Evolutionary conservation across 2,888 invertebrate species (phyloP).

Genomic region (Pseudanteris insignis): DNA sequence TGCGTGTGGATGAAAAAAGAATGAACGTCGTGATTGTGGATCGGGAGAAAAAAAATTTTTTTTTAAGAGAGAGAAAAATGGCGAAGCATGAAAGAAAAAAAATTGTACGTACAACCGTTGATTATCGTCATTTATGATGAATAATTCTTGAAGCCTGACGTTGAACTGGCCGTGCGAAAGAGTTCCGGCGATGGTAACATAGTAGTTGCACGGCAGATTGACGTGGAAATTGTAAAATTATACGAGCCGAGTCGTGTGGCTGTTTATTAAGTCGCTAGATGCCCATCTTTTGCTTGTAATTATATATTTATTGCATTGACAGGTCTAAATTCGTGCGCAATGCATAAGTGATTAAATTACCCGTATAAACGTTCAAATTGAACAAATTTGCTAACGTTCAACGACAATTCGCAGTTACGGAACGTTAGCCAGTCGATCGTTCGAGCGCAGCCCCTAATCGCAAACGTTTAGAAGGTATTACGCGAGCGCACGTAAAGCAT

Average conservation of each 20-base stretch:
- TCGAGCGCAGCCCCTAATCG: too few species aligned
- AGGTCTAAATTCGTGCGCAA: constrained; percentile 15
- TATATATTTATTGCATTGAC: constrained; percentile 25
- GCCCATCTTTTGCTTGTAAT: constrained; percentile 25
- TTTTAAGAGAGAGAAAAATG: too few species aligned
- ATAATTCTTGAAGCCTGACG: constrained; percentile 14
- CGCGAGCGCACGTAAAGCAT: too few species aligned
- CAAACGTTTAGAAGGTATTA: too few species aligned
- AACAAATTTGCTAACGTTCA: too few species aligned
- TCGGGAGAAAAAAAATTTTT: too few species aligned
- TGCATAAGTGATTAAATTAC: constrained; percentile 22
- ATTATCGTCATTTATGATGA: constrained; percentile 15
- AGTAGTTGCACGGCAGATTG: constrained; percentile 31
- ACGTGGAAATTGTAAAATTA: constrained; percentile 49
- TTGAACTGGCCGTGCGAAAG: constrained; percentile 10
- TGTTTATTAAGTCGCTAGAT: constrained; percentile 30
- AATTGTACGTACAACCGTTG: constrained; percentile 19
- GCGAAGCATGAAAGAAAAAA: constrained; percentile 11
- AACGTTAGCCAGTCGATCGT: too few species aligned
- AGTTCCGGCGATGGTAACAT: constrained; percentile 24
- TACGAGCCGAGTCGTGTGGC: constrained; percentile 33
- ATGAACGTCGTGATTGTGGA: too few species aligned
- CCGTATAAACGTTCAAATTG: background rate
- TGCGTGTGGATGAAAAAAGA: too few species aligned
- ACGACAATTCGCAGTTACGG: too few species aligned